Evolutionary conservation across 53 echinoderm and acorn worm species (phyloP).

Genomic region (Glandiceps talaboti): DNA sequence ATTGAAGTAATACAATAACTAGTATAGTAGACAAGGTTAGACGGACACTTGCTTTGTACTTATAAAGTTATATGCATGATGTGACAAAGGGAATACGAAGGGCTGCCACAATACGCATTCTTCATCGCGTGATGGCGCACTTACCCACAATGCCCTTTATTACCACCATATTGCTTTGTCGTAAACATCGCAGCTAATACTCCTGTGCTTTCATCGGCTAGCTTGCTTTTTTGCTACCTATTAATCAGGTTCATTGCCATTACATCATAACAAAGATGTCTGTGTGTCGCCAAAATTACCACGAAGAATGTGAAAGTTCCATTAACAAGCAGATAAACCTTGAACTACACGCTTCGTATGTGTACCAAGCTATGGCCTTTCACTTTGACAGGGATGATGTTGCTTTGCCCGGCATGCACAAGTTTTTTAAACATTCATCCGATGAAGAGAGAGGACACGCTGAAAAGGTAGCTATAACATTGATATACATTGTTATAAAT

Average conservation of each 20-base stretch:
- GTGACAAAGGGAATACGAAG: too few species aligned
- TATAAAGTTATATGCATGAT: too few species aligned
- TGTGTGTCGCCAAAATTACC: neutral
- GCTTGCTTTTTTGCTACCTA: neutral
- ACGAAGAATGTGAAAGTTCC: neutral
- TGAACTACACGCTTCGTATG: neutral
- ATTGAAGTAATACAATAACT: too few species aligned
- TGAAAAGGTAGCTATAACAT: slow-evolving; percentile 15
- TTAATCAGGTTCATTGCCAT: neutral
- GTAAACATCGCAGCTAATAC: too few species aligned
- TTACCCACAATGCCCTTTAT: too few species aligned
- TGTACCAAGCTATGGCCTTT: slow-evolving; percentile 16
- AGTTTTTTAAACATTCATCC: slow-evolving; percentile 70
- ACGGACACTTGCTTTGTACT: too few species aligned
- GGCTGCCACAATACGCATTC: too few species aligned
- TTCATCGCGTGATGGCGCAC: too few species aligned
- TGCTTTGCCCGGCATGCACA: slow-evolving; percentile 55
- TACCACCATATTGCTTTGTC: too few species aligned
- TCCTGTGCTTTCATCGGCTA: too few species aligned
- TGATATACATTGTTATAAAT: too few species aligned
- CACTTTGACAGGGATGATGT: slow-evolving; percentile 70
- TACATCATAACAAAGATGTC: neutral
- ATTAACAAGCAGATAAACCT: neutral
- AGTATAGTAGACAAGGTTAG: too few species aligned
- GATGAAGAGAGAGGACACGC: slow-evolving; percentile 78